Conservation (phyloP, 2,888 invertebrate genomes). For the Sericinus montela region DNA sequence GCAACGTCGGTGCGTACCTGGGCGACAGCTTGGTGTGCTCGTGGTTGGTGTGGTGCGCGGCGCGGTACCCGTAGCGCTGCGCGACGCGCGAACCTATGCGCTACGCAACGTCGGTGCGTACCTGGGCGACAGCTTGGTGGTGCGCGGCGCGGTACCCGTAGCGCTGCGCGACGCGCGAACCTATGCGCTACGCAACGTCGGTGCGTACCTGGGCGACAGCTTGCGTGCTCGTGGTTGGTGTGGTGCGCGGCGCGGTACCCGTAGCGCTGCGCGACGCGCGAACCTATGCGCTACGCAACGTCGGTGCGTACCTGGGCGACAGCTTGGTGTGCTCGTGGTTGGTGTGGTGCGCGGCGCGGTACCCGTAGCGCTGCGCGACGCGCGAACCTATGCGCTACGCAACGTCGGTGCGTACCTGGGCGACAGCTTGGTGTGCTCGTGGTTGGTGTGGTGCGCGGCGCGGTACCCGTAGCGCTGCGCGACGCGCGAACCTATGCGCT, state of each 20-base stretch:
- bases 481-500: conserved; percentile 90
- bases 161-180: conserved; percentile 35
- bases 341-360: too few relatives aligned
- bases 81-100: conserved; percentile 92
- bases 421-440: conserved; percentile 71
- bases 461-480: conserved; percentile 85
- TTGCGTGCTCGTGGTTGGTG: too few relatives aligned
- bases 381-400: too few relatives aligned
- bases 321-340: too few relatives aligned
- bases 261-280: not conserved
- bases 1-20: conserved; percentile 89
- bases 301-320: not conserved
- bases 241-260: not conserved
- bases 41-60: conserved; percentile 52
- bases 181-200: too few relatives aligned
- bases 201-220: not conserved
- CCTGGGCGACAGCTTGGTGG: too few relatives aligned
- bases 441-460: conserved; percentile 37
- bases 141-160: conserved; percentile 91
- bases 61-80: conserved; percentile 96
- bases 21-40: too few relatives aligned
- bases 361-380: too few relatives aligned
- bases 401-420: conserved; percentile 30
- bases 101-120: conserved; percentile 96
- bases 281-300: not conserved